phyloP scores from a whole-genome alignment of 1,140 invertebrate species.

The Trichomalopsis sarcophagae region DNA sequence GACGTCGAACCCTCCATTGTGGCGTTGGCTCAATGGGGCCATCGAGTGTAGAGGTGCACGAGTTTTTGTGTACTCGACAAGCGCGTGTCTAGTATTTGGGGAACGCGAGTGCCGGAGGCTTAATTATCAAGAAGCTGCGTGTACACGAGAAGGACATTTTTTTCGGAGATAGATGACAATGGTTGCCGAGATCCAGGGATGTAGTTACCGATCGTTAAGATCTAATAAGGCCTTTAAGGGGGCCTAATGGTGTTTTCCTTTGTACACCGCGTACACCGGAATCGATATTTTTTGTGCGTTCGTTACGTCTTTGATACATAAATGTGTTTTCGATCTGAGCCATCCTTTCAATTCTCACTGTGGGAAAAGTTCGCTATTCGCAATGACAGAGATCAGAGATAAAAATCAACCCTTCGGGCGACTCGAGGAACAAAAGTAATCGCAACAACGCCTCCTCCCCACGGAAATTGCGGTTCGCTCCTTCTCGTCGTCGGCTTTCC shows the following conservation, averaged over 20 bases:
- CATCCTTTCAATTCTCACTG: too few species aligned
- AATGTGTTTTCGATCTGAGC: too few species aligned
- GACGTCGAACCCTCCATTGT: background rate
- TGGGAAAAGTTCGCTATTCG: too few species aligned
- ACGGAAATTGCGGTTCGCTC: slow-evolving; percentile 14
- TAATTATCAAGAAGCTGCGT: slow-evolving; percentile 12
- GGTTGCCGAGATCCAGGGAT: background rate
- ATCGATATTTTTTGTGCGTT: too few species aligned
- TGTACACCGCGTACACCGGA: too few species aligned
- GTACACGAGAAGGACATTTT: background rate
- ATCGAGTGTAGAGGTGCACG: background rate
- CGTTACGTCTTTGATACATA: too few species aligned
- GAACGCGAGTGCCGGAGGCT: background rate
- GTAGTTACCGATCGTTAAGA: background rate
- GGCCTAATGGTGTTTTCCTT: background rate
- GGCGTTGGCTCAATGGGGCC: background rate
- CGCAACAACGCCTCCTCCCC: background rate
- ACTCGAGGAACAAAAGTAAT: background rate
- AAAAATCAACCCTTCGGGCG: background rate
- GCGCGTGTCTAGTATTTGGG: background rate
- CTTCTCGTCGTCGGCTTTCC: background rate
- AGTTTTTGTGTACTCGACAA: background rate
- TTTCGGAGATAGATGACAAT: background rate
- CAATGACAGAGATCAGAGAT: too few species aligned
- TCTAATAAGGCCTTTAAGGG: background rate